phyloP scores from a whole-genome alignment of 1,140 invertebrate genomes.

The Varroa destructor region DNA sequence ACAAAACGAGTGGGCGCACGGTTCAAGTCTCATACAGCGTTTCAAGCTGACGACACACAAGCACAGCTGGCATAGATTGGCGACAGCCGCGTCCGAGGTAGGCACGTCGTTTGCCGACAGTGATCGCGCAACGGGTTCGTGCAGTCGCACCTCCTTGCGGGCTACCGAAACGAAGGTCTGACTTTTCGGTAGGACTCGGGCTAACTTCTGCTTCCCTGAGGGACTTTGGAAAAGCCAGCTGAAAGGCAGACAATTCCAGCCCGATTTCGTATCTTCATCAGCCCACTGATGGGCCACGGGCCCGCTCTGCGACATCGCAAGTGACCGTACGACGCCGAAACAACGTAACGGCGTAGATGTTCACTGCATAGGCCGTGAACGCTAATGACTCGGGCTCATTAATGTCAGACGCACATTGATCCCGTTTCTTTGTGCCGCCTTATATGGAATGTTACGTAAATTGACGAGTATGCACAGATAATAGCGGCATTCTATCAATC shows the following conservation, averaged over 20 bases:
- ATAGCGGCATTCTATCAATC: no score
- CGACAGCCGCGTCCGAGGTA: slow-evolving; percentile 19
- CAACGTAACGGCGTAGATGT: no score
- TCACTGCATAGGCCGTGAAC: no score
- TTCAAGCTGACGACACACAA: slow-evolving; percentile 20
- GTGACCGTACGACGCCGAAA: no score
- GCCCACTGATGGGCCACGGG: slow-evolving; percentile 5
- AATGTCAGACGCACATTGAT: no score
- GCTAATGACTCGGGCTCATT: no score
- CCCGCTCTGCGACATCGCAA: slow-evolving; percentile 11
- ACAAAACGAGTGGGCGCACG: slow-evolving; percentile 24
- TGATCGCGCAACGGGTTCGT: slow-evolving; percentile 10
- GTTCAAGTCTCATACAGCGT: slow-evolving; percentile 7
- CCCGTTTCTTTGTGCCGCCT: no score
- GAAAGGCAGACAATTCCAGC: slow-evolving; percentile 18
- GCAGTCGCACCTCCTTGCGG: neutral
- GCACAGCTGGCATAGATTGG: slow-evolving; percentile 25
- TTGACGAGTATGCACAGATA: no score
- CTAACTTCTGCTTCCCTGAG: slow-evolving; percentile 18
- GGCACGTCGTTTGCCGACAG: slow-evolving; percentile 21
- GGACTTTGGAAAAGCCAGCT: slow-evolving; percentile 12
- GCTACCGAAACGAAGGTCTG: slow-evolving; percentile 10
- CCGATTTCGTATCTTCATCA: neutral
- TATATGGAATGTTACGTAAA: no score
- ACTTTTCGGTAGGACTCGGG: slow-evolving; percentile 15